These are phyloP conservation scores for Campaea margaritaria DNA, from an alignment of 2,888 invertebrate species.

Conservation along the genomic window DNA sequence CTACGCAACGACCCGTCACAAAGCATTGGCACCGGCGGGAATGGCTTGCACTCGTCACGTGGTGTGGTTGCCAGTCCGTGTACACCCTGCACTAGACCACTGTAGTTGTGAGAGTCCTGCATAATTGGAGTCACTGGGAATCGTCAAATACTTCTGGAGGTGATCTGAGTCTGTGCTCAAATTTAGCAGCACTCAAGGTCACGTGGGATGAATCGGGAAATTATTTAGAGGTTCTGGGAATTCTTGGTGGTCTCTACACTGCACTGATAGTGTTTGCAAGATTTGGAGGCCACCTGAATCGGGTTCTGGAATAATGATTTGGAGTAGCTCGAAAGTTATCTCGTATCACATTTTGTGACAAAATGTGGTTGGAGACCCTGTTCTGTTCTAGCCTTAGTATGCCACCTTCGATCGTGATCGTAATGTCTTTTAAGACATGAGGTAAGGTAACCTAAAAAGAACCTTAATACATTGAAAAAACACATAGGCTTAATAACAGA, in stretches of 20 bases:
- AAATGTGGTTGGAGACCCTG: too few species aligned
- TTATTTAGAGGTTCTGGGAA: neutral
- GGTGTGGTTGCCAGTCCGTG: constrained; percentile 67
- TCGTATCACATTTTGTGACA: too few species aligned
- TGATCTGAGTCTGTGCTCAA: neutral
- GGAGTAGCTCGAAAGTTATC: too few species aligned
- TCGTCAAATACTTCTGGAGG: neutral
- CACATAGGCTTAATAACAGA: too few species aligned
- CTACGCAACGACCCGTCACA: constrained; percentile 78
- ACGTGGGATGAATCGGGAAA: neutral
- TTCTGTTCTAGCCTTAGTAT: too few species aligned
- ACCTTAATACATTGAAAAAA: too few species aligned
- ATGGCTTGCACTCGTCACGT: constrained; percentile 73
- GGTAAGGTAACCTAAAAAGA: too few species aligned
- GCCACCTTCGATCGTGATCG: too few species aligned
- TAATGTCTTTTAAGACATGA: too few species aligned
- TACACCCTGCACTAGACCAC: constrained; percentile 67
- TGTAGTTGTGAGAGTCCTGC: constrained; percentile 42
- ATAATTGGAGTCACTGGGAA: constrained; percentile 9
- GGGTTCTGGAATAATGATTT: too few species aligned
- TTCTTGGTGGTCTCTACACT: neutral
- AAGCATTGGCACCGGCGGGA: constrained; percentile 73
- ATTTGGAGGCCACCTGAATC: too few species aligned
- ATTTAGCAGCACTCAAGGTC: neutral
- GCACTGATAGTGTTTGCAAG: neutral